Conservation (phyloP, 2,888 invertebrate genomes). For the Oxytorus armatus region DNA sequence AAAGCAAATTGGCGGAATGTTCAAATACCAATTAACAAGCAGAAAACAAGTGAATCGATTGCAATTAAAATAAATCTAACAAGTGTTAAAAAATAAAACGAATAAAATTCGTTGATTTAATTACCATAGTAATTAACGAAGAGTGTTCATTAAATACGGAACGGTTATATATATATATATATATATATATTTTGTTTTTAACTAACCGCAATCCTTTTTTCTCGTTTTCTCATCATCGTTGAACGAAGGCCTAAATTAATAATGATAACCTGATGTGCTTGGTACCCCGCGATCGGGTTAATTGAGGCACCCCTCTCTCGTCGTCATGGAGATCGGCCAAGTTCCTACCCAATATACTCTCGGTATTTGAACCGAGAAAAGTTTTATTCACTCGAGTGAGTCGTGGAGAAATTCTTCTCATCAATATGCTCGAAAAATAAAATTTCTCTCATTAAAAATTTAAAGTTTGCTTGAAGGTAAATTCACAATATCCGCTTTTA, state of each 20-base stretch:
- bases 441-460: too few relatives aligned
- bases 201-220: neutral
- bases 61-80: neutral
- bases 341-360: neutral
- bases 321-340: conserved; percentile 39
- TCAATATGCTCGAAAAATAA: too few relatives aligned
- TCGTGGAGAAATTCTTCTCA: too few relatives aligned
- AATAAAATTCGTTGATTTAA: conserved; percentile 14
- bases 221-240: conserved; percentile 4
- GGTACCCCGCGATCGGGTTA: conserved; percentile 1
- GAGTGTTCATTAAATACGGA: neutral
- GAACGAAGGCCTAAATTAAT: conserved; percentile 18
- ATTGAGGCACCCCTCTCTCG: conserved; percentile 25
- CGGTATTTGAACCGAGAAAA: conserved; percentile 3
- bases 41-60: neutral
- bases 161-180: too few relatives aligned
- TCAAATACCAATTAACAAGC: neutral
- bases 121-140: neutral
- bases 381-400: too few relatives aligned
- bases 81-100: neutral
- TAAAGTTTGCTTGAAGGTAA: too few relatives aligned
- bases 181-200: conserved; percentile 1
- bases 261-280: conserved; percentile 2
- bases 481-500: neutral
- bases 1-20: too few relatives aligned